Evolutionary conservation across 2,113 vertebrate genomes (phyloP).

Genomic region (Plecotus auritus): DNA sequence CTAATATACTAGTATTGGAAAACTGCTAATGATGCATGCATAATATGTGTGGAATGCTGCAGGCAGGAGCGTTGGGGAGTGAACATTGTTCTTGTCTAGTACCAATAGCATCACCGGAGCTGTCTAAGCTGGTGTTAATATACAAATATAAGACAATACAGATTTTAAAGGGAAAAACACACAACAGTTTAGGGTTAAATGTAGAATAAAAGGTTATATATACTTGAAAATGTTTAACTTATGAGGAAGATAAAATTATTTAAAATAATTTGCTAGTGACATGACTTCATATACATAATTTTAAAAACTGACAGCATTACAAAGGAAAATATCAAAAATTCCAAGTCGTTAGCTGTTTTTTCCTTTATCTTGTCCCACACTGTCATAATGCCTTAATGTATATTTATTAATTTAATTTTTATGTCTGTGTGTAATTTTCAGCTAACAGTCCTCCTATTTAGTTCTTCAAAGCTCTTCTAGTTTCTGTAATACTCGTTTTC

Average conservation of each 20-base stretch:
- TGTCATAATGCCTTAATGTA: neutral
- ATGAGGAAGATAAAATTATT: neutral
- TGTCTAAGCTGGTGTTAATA: neutral
- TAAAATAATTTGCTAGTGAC: neutral
- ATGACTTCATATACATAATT: neutral
- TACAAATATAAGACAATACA: neutral
- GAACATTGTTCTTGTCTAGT: accelerated
- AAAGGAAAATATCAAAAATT: neutral
- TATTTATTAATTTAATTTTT: constrained; percentile 17
- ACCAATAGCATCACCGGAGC: neutral
- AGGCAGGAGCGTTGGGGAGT: accelerated
- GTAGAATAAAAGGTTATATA: neutral
- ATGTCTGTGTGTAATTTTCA: neutral
- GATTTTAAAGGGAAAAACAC: neutral
- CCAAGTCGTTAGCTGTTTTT: neutral
- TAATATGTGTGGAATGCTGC: no score
- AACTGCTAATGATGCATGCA: neutral
- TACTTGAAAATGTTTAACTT: neutral
- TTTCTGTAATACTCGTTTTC: neutral
- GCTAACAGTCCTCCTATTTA: neutral
- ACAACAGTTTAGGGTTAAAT: neutral
- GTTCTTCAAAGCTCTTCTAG: neutral
- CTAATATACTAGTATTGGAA: neutral
- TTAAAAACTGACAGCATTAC: neutral
- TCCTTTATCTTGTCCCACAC: neutral